A percentile compares a stretch with the other conserved stretches of the same genome.
Evolutionary conservation across 1,140 invertebrate species (phyloP).

Genomic region (Eupristina koningsbergeri): DNA sequence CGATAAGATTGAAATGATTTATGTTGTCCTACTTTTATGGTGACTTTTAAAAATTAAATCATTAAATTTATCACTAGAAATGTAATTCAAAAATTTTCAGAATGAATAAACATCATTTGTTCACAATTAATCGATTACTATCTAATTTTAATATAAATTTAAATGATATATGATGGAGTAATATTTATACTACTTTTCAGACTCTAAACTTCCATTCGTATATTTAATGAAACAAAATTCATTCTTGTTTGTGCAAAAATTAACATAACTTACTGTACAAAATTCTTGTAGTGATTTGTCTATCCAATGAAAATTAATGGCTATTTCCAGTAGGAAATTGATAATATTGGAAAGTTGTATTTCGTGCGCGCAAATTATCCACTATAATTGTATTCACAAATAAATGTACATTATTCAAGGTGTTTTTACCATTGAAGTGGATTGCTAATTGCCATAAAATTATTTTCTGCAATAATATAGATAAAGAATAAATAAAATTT

Average conservation of each 20-base stretch:
- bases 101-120: not conserved
- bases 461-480: not conserved
- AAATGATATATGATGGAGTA: not conserved
- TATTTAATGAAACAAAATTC: not conserved
- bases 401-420: not conserved
- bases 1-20: not conserved
- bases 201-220: not conserved
- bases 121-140: not conserved
- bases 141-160: not conserved
- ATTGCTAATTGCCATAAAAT: not conserved
- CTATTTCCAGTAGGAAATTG: not conserved
- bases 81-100: not conserved
- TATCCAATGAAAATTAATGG: constrained; percentile 1
- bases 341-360: not conserved
- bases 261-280: not conserved
- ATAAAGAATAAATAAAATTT: not conserved
- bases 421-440: not conserved
- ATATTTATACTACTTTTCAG: not conserved
- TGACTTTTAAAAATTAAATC: not conserved
- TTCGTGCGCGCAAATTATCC: not conserved
- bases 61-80: not conserved
- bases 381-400: not conserved
- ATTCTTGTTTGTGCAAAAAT: not conserved
- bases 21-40: not conserved
- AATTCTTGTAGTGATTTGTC: not conserved